Evolutionary conservation across 2,797 vertebrate genomes (phyloP).

Genomic region (Myripristis jacobus): DNA sequence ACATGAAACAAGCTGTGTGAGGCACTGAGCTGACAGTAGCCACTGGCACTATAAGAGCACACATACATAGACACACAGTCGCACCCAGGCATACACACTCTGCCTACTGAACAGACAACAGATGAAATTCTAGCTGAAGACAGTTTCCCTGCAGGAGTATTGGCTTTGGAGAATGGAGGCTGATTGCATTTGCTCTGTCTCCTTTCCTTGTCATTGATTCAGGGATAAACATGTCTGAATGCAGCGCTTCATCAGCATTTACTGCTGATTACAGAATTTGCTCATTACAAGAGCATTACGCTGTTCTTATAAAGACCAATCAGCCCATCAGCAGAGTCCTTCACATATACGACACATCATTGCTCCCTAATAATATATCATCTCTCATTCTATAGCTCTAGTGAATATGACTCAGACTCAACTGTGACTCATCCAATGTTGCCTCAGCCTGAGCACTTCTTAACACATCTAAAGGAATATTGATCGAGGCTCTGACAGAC

Average conservation of each 20-base stretch:
- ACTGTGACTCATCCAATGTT: constrained; percentile 59
- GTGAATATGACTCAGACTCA: constrained; percentile 64
- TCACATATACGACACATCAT: constrained; percentile 40
- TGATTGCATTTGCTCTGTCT: constrained; percentile 76
- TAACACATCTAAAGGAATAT: constrained; percentile 75
- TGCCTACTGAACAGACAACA: constrained; percentile 66
- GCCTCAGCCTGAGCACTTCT: constrained; percentile 61
- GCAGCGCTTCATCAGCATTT: constrained; percentile 63
- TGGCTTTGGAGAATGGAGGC: constrained; percentile 73
- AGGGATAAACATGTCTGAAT: constrained; percentile 73
- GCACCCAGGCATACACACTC: constrained; percentile 47
- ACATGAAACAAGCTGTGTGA: constrained; percentile 79
- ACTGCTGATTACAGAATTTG: constrained; percentile 66
- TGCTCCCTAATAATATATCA: constrained; percentile 49
- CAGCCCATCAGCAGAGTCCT: constrained; percentile 47
- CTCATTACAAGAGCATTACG: constrained; percentile 57
- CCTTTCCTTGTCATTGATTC: constrained; percentile 73
- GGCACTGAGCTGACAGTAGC: constrained; percentile 80
- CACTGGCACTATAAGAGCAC: constrained; percentile 71
- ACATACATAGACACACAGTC: constrained; percentile 51
- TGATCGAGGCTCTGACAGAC: constrained; percentile 68
- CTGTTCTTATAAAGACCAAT: constrained; percentile 55
- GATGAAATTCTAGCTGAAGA: constrained; percentile 77
- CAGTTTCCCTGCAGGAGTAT: constrained; percentile 75
- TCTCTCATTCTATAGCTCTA: constrained; percentile 33